Evolutionary conservation across 2,113 vertebrate species (phyloP), one percentile per base, ranked within the genome.

Genomic region (Callaeas wilsoni): DNA sequence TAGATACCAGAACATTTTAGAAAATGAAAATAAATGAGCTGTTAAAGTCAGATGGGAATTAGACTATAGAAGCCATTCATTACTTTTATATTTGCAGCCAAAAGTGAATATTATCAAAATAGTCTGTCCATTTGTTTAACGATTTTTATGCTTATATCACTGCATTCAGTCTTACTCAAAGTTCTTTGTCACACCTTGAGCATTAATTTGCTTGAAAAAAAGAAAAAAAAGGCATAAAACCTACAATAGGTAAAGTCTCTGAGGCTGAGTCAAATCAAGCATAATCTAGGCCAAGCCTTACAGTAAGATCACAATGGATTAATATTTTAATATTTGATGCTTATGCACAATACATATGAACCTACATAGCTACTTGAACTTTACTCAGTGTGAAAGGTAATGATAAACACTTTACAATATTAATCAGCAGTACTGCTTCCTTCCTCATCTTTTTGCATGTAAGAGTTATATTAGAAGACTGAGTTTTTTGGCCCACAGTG

Each of bases 21-120:
- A 94, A 81, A 96, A 86, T 37, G 47, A 86, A 81, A 57, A 75
- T 30, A 77, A 95, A 90, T 60, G 41, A 64, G n/a, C 62, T 87
- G 44, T 84, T 79, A 82, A 94, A 96, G 81, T 37, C 46, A 89
- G n/a, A 85, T 35, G 37, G 46, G 59, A 84, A 65, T 42, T 26
- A 65, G 25, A 69, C 25, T 41, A 22, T 14, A 86, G 46, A 6
- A 3, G 35, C 30, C 39, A 47, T 70, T 82, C 6, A 23, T 74
- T 74, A 63, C 53, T 32, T 70, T 85, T 64, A n/a, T 42, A 75
- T 63, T 86, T 90, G 33, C 47, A 92, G 79, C 37, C 15, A 67
- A n/a, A n/a, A 56, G 4, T 53, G n/a, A 80, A 16, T 35, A 75
- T 68, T 81, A 55, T 56, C 68, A 76, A 56, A 87, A 67, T 23